Conservation (phyloP, 2,113 vertebrate species). For the Cricetomys ansorgei region DNA sequence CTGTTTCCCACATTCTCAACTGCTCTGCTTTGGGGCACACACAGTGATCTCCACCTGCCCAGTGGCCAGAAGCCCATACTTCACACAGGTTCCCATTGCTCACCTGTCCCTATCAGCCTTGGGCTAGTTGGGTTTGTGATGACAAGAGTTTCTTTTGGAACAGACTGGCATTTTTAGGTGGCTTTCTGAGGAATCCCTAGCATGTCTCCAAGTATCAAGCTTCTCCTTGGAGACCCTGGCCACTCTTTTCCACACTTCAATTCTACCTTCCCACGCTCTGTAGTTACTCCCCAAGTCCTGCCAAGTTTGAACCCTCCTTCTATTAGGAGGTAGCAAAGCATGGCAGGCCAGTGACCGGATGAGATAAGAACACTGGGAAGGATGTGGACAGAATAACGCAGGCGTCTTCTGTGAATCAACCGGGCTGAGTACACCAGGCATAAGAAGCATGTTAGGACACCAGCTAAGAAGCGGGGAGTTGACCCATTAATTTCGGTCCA, state of each 20-base stretch:
- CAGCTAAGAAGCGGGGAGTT: not conserved
- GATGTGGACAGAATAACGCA: not conserved
- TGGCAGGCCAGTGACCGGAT: not conserved
- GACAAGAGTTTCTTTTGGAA: not conserved
- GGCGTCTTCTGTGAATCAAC: not conserved
- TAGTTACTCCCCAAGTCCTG: not conserved
- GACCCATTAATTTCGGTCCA: not conserved
- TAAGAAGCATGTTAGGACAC: no score
- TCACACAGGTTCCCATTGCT: accelerated
- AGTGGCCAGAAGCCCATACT: not conserved
- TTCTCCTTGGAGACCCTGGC: not conserved
- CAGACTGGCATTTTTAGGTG: not conserved
- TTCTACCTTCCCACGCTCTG: not conserved
- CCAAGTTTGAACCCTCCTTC: not conserved
- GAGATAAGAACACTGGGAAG: not conserved
- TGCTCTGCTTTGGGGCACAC: no score
- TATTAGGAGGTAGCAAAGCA: not conserved
- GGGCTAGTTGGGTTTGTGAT: not conserved
- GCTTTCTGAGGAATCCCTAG: not conserved
- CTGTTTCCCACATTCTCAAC: not conserved
- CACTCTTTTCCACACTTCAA: not conserved
- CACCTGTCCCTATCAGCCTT: not conserved
- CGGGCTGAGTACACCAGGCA: not conserved
- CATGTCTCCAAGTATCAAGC: not conserved
- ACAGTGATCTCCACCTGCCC: accelerated